Conservation (phyloP, 2,113 vertebrate species). For the Toxostoma redivivum region DNA sequence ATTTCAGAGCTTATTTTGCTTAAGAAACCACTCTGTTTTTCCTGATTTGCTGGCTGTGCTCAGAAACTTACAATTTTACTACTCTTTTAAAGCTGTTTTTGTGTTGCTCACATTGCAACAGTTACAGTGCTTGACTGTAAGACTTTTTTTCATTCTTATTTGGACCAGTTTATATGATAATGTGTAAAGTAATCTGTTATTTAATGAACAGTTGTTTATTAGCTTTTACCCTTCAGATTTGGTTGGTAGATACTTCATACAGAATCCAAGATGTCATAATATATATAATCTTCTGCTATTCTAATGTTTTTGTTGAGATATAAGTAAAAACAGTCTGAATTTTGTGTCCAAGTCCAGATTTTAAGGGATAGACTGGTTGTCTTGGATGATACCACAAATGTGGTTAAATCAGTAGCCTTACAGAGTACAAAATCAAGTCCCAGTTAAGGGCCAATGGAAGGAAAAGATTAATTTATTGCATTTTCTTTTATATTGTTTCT, state of each 20-base stretch:
- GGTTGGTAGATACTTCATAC: background rate
- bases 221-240: background rate
- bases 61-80: conserved; percentile 3
- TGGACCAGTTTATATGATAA: background rate
- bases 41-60: background rate
- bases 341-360: background rate
- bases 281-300: background rate
- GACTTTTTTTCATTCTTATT: background rate
- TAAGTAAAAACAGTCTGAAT: background rate
- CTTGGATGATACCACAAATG: background rate
- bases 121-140: background rate
- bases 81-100: background rate
- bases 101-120: background rate
- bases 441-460: fast-evolving
- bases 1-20: conserved; percentile 47
- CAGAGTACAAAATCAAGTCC: background rate
- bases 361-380: background rate
- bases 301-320: background rate
- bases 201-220: background rate
- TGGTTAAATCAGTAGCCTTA: background rate
- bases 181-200: background rate
- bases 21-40: conserved; percentile 7
- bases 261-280: background rate
- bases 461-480: background rate
- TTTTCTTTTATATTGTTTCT: background rate